phyloP scores from a whole-genome alignment of 2,797 vertebrate species.

The Spizella passerina region DNA sequence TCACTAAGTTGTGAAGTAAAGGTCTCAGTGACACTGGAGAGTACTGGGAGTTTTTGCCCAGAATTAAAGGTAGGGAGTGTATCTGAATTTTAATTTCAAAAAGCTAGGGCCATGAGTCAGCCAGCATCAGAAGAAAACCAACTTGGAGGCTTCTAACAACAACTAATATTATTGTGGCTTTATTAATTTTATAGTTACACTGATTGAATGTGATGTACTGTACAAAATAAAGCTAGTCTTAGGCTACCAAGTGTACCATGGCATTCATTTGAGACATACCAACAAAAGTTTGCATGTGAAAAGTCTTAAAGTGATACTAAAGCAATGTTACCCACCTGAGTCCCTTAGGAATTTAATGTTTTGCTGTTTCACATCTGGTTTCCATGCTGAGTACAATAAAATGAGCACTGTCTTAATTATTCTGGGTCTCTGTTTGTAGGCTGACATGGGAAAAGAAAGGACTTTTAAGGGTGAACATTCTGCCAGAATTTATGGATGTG shows the following conservation, averaged over 20 bases:
- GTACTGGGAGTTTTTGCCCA: not conserved
- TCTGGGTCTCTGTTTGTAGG: conserved; percentile 45
- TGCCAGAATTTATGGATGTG: not conserved
- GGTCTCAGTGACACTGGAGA: not conserved
- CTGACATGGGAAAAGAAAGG: not conserved
- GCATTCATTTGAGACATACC: conserved; percentile 25
- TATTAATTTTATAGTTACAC: conserved; percentile 26
- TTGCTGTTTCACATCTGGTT: conserved; percentile 69
- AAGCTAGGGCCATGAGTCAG: not conserved
- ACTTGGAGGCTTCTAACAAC: not conserved
- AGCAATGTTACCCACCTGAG: conserved; percentile 8
- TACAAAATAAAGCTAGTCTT: conserved; percentile 38
- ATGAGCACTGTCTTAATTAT: conserved; percentile 49
- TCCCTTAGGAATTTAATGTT: conserved; percentile 56
- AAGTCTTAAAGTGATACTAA: conserved; percentile 43
- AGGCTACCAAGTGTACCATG: conserved; percentile 40
- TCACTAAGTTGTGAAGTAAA: not conserved
- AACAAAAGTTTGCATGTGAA: conserved; percentile 49
- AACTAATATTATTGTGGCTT: conserved; percentile 7
- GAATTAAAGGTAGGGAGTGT: not conserved
- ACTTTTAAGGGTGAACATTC: not conserved
- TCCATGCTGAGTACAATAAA: conserved; percentile 67
- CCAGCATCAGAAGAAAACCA: not conserved
- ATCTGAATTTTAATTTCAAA: not conserved
- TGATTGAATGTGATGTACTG: conserved; percentile 21